Evolutionary conservation across 2,888 invertebrate genomes (phyloP).

Genomic region (Thereva nobilitata): DNA sequence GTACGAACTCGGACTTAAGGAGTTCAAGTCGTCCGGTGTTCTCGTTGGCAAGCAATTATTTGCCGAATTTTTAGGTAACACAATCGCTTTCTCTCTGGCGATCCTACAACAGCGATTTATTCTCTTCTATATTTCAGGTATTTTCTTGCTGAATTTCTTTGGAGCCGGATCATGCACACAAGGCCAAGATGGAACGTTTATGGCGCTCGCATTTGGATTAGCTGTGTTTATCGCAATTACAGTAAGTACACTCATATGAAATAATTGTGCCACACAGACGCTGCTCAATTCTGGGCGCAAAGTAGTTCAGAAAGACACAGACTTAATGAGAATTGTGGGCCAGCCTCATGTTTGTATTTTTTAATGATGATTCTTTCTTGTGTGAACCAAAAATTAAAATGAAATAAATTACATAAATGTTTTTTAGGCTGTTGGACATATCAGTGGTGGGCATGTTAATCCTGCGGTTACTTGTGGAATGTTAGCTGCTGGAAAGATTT

Average conservation of each 20-base stretch:
- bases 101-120: not conserved
- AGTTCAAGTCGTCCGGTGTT: slow-evolving; percentile 70
- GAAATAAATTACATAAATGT: not conserved
- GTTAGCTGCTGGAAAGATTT: slow-evolving; percentile 77
- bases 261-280: slow-evolving; percentile 6
- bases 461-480: slow-evolving; percentile 88
- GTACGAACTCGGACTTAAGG: slow-evolving; percentile 70
- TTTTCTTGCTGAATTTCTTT: slow-evolving; percentile 83
- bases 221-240: slow-evolving; percentile 82
- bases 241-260: slow-evolving; percentile 58
- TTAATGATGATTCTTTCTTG: too few relatives aligned
- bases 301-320: slow-evolving; percentile 3
- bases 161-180: slow-evolving; percentile 81
- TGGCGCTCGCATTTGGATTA: slow-evolving; percentile 83
- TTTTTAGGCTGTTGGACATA: slow-evolving; percentile 76
- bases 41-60: slow-evolving; percentile 76
- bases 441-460: slow-evolving; percentile 90
- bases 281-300: slow-evolving; percentile 1
- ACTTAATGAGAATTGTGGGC: slow-evolving; percentile 3
- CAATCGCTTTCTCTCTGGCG: slow-evolving; percentile 18
- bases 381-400: not conserved
- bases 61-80: slow-evolving; percentile 79
- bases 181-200: slow-evolving; percentile 62
- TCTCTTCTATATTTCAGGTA: slow-evolving; percentile 60
- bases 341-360: not conserved